A percentile compares a stretch with the other conserved stretches of the same genome.
Conservation (phyloP, 2,797 vertebrate species). For the Danio tinwini region DNA sequence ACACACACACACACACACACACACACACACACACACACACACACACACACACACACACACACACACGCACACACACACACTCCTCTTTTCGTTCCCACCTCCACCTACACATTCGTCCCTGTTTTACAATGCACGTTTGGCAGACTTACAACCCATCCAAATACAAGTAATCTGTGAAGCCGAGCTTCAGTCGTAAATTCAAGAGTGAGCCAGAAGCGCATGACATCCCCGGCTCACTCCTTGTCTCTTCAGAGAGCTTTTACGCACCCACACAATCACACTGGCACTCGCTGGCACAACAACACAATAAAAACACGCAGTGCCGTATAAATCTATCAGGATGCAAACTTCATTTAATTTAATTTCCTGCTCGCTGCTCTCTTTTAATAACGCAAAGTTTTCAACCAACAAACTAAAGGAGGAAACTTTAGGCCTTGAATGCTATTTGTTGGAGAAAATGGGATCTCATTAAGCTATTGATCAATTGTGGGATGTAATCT, state of each 20-base stretch:
- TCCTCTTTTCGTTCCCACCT: conserved; percentile 24
- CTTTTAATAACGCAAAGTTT: conserved; percentile 73
- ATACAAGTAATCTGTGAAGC: conserved; percentile 61
- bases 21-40: conserved; percentile 40
- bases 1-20: conserved; percentile 47
- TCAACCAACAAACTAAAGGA: conserved; percentile 60
- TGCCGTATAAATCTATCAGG: conserved; percentile 82
- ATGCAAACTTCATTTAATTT: conserved; percentile 83
- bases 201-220: conserved; percentile 55
- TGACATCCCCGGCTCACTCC: conserved; percentile 57
- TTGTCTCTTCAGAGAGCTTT: conserved; percentile 63
- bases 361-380: conserved; percentile 78
- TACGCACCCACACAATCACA: conserved; percentile 63
- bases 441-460: conserved; percentile 78
- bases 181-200: conserved; percentile 65
- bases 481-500: conserved; percentile 80
- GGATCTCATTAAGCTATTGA: conserved; percentile 85
- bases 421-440: conserved; percentile 69
- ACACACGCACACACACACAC: conserved; percentile 48
- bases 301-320: conserved; percentile 81
- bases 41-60: conserved; percentile 46
- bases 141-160: conserved; percentile 62
- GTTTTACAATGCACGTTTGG: conserved; percentile 62
- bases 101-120: conserved; percentile 47
- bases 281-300: conserved; percentile 66